Evolutionary conservation across 2,113 vertebrate species (phyloP).

Genomic region (Odocoileus virginianus): DNA sequence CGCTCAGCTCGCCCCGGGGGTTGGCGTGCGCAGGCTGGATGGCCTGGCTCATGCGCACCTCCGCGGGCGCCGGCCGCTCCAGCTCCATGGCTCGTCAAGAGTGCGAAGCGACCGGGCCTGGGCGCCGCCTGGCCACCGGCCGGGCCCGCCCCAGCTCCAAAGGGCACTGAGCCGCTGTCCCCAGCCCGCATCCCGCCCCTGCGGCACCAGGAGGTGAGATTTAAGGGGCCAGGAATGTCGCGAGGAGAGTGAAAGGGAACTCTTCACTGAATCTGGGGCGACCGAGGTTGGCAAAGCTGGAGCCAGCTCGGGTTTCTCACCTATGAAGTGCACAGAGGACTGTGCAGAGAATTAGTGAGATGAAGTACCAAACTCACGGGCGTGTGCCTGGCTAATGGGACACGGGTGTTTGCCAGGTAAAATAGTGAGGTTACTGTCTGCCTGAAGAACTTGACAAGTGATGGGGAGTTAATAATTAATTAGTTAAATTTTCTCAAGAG

Average conservation of each 20-base stretch:
- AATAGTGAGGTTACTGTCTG: not conserved
- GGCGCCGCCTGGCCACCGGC: not conserved
- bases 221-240: not conserved
- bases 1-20: constrained; percentile 77
- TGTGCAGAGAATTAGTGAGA: not conserved
- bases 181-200: not conserved
- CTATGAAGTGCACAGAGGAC: not conserved
- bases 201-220: not conserved
- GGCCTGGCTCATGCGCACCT: constrained; percentile 79
- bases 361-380: rapidly evolving
- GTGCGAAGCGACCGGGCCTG: not conserved
- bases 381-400: not conserved
- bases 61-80: not conserved
- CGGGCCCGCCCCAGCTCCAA: not conserved
- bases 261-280: not conserved
- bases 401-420: not conserved
- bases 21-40: constrained; percentile 78
- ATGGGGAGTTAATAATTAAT: not conserved
- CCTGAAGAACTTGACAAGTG: not conserved
- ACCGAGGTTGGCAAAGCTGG: not conserved
- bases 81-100: not conserved
- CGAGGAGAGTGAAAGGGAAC: not conserved
- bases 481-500: not conserved
- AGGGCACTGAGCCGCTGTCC: not conserved
- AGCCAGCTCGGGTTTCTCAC: not conserved